Evolutionary conservation across 2,113 vertebrate species (phyloP).

Genomic region (Microtus oregoni): DNA sequence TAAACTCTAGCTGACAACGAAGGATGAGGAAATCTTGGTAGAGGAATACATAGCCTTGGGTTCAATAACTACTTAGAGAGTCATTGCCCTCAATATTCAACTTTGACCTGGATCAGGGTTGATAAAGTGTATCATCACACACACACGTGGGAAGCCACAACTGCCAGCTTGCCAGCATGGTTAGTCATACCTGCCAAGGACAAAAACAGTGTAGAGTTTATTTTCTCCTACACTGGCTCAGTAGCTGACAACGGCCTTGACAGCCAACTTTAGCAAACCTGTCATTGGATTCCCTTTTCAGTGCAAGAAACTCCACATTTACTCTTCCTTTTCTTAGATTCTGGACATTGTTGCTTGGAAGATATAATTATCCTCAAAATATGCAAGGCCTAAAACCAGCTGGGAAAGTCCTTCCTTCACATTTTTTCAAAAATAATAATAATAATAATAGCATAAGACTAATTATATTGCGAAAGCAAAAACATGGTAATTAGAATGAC

Average conservation of each 20-base stretch:
- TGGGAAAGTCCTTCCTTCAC: conserved; percentile 64
- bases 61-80: conserved; percentile 52
- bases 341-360: conserved; percentile 59
- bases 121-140: background rate
- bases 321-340: conserved; percentile 61
- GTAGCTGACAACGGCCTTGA: conserved; percentile 9
- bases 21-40: conserved; percentile 1
- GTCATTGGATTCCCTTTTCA: conserved; percentile 35
- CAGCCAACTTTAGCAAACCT: background rate
- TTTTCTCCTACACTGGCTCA: conserved; percentile 7
- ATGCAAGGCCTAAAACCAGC: conserved; percentile 71
- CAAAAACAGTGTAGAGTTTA: background rate
- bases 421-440: conserved; percentile 26
- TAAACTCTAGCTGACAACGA: conserved; percentile 49
- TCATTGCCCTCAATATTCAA: background rate
- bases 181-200: background rate
- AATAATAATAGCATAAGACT: conserved; percentile 21
- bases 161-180: accelerated
- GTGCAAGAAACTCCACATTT: conserved; percentile 54
- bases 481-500: conserved; percentile 78
- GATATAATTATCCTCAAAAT: conserved; percentile 78
- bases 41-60: conserved; percentile 10
- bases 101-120: background rate
- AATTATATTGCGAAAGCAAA: conserved; percentile 75
- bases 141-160: background rate